These are phyloP conservation scores for Chanos chanos DNA, from an alignment of 2,797 vertebrate genomes.

Conservation along the genomic window DNA sequence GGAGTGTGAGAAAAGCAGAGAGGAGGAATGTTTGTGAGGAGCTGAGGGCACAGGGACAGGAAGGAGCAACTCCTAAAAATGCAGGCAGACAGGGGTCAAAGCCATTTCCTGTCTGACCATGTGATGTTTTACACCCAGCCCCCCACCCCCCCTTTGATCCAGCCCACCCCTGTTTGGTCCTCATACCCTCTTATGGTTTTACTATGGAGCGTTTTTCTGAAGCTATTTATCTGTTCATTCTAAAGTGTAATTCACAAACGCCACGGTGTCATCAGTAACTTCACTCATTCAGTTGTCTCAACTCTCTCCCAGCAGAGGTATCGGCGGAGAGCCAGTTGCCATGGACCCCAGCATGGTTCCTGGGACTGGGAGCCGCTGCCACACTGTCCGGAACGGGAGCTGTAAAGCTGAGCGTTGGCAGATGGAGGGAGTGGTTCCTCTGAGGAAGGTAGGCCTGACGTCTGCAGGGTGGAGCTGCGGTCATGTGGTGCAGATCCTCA, in stretches of 20 bases:
- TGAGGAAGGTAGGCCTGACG: neutral
- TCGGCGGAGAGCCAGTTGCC: no score
- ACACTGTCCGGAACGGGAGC: no score
- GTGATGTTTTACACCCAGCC: conserved; percentile 16
- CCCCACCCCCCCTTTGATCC: neutral
- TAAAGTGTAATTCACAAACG: no score
- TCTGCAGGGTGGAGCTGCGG: neutral
- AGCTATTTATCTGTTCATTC: no score
- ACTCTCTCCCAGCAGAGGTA: no score
- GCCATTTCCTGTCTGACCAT: conserved; percentile 37
- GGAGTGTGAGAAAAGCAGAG: neutral
- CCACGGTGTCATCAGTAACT: no score
- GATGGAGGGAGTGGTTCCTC: neutral
- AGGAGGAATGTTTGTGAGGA: conserved; percentile 11
- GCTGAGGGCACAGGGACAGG: conserved; percentile 23
- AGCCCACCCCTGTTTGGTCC: neutral
- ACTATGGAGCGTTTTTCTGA: no score
- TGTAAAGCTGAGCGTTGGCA: no score
- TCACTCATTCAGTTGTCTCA: no score
- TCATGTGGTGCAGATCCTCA: conserved; percentile 29
- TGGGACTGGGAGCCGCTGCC: no score
- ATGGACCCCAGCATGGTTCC: no score
- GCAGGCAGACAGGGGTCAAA: conserved; percentile 27
- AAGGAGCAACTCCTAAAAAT: conserved; percentile 13
- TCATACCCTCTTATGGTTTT: neutral